Evolutionary conservation across 2,113 vertebrate species (phyloP).

Genomic region (Chaenogobius annularis): DNA sequence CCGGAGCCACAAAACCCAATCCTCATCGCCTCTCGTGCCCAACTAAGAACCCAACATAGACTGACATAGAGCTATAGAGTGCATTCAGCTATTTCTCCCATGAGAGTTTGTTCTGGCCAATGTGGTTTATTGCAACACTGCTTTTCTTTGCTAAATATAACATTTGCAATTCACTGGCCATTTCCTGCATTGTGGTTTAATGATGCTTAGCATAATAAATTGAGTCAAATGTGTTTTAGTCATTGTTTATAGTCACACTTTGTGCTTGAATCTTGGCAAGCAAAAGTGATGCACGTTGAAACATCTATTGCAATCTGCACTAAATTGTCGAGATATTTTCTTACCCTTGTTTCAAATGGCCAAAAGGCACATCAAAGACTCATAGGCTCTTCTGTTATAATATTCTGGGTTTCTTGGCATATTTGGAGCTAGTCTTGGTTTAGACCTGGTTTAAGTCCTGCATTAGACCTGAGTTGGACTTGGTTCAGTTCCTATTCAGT

Average conservation of each 20-base stretch:
- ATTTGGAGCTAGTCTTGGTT: neutral
- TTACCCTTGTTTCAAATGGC: neutral
- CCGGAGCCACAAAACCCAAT: constrained; percentile 55
- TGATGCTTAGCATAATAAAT: constrained; percentile 9
- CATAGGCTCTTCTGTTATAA: neutral
- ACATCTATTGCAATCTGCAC: constrained; percentile 11
- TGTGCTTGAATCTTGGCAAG: constrained; percentile 1
- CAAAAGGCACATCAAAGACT: neutral
- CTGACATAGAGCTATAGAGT: constrained; percentile 25
- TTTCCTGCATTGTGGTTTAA: constrained; percentile 31
- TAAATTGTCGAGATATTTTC: constrained; percentile 28
- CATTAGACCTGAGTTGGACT: neutral
- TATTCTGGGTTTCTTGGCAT: neutral
- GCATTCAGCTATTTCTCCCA: constrained; percentile 45
- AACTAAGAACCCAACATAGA: constrained; percentile 29
- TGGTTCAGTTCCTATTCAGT: no score
- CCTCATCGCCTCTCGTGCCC: constrained; percentile 25
- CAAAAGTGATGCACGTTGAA: constrained; percentile 17
- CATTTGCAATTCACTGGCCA: constrained; percentile 8
- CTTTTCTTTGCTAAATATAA: constrained; percentile 19
- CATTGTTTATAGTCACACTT: neutral
- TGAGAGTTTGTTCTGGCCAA: constrained; percentile 26
- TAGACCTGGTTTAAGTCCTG: neutral
- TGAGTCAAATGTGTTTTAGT: neutral
- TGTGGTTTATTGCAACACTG: constrained; percentile 18